Conservation (phyloP, 2,888 invertebrate genomes). For the Drosophila borealis region DNA sequence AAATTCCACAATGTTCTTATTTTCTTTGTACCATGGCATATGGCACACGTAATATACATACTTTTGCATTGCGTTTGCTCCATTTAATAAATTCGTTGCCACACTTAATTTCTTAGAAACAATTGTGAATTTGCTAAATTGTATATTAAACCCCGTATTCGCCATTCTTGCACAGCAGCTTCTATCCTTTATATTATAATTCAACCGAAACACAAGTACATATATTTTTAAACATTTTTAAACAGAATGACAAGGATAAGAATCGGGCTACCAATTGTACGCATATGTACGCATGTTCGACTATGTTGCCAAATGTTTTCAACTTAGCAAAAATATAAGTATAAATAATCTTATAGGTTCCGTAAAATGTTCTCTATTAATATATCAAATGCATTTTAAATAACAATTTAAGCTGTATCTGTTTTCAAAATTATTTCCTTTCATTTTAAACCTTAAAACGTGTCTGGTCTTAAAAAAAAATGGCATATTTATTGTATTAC, state of each 20-base stretch:
- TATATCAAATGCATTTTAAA: too few relatives aligned
- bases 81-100: conserved; percentile 24
- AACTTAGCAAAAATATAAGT: too few relatives aligned
- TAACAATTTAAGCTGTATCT: too few relatives aligned
- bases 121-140: conserved; percentile 26
- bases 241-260: too few relatives aligned
- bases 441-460: neutral
- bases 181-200: neutral
- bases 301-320: too few relatives aligned
- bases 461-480: conserved; percentile 58
- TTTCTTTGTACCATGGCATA: conserved; percentile 33
- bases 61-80: conserved; percentile 18
- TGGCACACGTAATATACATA: conserved; percentile 67
- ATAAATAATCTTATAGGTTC: too few relatives aligned
- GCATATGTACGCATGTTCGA: too few relatives aligned
- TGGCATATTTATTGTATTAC: conserved; percentile 38
- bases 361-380: too few relatives aligned
- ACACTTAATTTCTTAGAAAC: conserved; percentile 15
- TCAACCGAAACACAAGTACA: too few relatives aligned
- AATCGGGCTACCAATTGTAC: too few relatives aligned
- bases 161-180: conserved; percentile 1
- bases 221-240: too few relatives aligned
- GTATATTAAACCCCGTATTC: conserved; percentile 7
- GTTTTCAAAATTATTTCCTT: too few relatives aligned
- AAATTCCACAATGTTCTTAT: conserved; percentile 72